Conservation (phyloP, 30 jellyfish, hydroid and myxozoan species). For the Cassiopea xamachana region DNA sequence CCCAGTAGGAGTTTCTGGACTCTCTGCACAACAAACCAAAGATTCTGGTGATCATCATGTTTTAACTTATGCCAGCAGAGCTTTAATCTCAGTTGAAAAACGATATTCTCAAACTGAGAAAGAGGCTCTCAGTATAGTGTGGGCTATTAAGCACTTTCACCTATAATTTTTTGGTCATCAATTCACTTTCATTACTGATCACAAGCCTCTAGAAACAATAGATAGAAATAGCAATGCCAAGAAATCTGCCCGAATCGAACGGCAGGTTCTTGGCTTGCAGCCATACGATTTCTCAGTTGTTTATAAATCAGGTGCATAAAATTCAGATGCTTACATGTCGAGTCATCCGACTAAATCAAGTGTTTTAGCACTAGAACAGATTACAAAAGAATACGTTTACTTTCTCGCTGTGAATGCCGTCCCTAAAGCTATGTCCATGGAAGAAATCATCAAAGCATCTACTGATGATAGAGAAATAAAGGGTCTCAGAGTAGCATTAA, state of each 20-base stretch:
- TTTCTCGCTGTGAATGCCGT: background rate
- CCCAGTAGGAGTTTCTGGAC: conserved; percentile 46
- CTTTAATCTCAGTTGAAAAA: conserved; percentile 20
- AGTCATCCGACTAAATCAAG: conserved; percentile 20
- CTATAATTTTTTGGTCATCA: conserved; percentile 19
- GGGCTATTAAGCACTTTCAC: conserved; percentile 35
- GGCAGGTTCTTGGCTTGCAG: conserved; percentile 34
- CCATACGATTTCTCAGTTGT: conserved; percentile 21
- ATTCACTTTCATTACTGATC: conserved; percentile 34
- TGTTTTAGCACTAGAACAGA: background rate
- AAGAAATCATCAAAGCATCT: background rate
- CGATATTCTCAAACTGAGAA: conserved; percentile 53
- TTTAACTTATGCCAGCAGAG: conserved; percentile 30
- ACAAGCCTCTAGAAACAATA: conserved; percentile 43
- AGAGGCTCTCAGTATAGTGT: conserved; percentile 37
- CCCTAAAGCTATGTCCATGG: conserved; percentile 19
- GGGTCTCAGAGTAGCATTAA: conserved; percentile 23
- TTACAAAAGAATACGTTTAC: background rate
- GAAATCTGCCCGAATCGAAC: conserved; percentile 53
- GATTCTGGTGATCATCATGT: background rate
- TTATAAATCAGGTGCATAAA: conserved; percentile 31
- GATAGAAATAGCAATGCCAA: conserved; percentile 2
- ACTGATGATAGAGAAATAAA: background rate
- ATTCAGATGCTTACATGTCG: conserved; percentile 42
- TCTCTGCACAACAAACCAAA: conserved; percentile 23